Evolutionary conservation across 2,797 vertebrate species (phyloP), one percentile per base, ranked within the genome.

Genomic region (Glossophaga mutica): DNA sequence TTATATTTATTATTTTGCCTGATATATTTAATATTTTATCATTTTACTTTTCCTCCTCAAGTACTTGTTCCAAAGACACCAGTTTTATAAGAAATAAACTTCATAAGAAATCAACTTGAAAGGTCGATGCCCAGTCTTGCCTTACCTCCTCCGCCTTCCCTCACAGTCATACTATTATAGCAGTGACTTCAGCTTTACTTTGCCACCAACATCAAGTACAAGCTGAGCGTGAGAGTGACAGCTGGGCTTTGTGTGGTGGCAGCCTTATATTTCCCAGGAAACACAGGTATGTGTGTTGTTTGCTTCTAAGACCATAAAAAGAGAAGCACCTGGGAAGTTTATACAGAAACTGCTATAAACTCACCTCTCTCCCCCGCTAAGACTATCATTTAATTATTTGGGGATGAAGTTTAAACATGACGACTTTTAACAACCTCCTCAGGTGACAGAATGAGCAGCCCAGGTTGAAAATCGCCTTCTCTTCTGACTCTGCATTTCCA

Each of bases 141-240:
- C 4, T 81, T 1, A 9, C 26, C 83, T 42, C 9, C 2, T 7
- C 5, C 6, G 8, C 34, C 26, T 29, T 59, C 42, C 50, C 22
- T 55, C 19, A 15, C 10, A 39, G 34, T 0, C 24, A 22, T 0
- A 3, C 8, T 14, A 2, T 7, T 15, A 3, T 0, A 77, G 29
- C 6, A 62, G 3, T 29, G 9, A 10, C 39, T 24, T 22, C 16
- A 1, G 18, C 24, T 32, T 76, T 24, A 9, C 24, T 24, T 21
- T 67, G 12, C 3, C 1, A 6, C 6, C 19, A 39, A 55, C 24
- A 50, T 65, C 1, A 15, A 16, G 1, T 9, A 11, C 4, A 74
- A 68, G 9, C 21, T 57, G 21, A 62, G 18, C 48, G 24, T 26
- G 39, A 39, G 19, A 0, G 1, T 5, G 5, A 62, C 2, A 57